Evolutionary conservation across 1,140 invertebrate genomes (phyloP).

Genomic region (Camponotus pennsylvanicus): DNA sequence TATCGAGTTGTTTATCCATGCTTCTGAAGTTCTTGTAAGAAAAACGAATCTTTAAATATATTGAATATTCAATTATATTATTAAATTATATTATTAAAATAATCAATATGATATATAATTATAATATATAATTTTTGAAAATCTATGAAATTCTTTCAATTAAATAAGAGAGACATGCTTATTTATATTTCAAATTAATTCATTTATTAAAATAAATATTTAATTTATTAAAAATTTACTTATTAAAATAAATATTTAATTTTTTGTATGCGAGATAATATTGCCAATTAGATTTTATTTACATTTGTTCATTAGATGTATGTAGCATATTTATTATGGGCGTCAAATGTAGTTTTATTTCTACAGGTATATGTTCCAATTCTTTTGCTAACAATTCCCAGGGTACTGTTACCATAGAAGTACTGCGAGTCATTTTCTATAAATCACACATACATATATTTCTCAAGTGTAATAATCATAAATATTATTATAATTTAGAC

Average conservation of each 20-base stretch:
- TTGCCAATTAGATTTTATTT: constrained; percentile 55
- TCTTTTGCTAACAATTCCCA: constrained; percentile 77
- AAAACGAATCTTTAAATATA: constrained; percentile 15
- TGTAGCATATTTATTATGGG: constrained; percentile 65
- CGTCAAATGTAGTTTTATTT: constrained; percentile 78
- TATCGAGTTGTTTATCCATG: constrained; percentile 79
- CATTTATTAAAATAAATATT: constrained; percentile 30
- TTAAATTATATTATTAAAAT: background rate
- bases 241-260: constrained; percentile 35
- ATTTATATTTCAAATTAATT: background rate
- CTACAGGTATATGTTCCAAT: constrained; percentile 72
- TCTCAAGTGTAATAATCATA: constrained; percentile 15
- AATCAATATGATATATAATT: constrained; percentile 4
- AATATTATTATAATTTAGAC: constrained; percentile 19
- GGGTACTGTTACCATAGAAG: constrained; percentile 69
- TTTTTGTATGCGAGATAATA: background rate
- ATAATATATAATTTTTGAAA: background rate
- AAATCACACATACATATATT: constrained; percentile 31
- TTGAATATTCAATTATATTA: constrained; percentile 32
- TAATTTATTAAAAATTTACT: constrained; percentile 22
- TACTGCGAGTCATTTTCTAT: constrained; percentile 63
- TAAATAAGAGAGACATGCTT: background rate
- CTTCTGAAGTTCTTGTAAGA: constrained; percentile 62
- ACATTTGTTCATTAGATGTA: constrained; percentile 70
- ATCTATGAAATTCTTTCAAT: background rate